Percentiles rank a stretch among this genome's conserved stretches.
Evolutionary conservation across 2,113 vertebrate species (phyloP).

Genomic region (Girardinichthys multiradiatus): DNA sequence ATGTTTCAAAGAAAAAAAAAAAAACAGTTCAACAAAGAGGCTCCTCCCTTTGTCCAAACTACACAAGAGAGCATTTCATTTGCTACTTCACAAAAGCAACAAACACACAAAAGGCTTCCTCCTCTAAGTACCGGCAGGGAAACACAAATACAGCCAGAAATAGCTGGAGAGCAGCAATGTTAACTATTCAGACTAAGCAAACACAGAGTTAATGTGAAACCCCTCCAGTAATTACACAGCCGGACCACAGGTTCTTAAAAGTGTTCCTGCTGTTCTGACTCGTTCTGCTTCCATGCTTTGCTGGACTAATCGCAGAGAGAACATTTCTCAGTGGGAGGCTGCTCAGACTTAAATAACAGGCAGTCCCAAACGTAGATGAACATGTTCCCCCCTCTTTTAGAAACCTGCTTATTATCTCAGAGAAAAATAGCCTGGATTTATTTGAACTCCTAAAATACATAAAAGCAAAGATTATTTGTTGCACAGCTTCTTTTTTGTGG

Average conservation of each 20-base stretch:
- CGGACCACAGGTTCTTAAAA: background rate
- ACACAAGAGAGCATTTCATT: conserved; percentile 3
- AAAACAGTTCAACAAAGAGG: background rate
- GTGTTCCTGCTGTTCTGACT: background rate
- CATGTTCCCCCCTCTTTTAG: conserved; percentile 35
- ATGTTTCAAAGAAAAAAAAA: background rate
- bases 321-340: conserved; percentile 45
- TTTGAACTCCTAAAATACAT: background rate
- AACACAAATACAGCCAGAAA: background rate
- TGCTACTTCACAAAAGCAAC: background rate
- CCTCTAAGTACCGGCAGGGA: background rate
- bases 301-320: conserved; percentile 30
- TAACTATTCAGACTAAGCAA: background rate
- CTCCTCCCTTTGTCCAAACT: background rate
- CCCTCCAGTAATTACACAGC: background rate
- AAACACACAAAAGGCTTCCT: conserved; percentile 24
- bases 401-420: conserved; percentile 71
- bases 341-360: conserved; percentile 60
- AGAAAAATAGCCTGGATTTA: conserved; percentile 31
- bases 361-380: conserved; percentile 55
- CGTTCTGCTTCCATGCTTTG: conserved; percentile 13
- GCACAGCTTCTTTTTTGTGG: background rate
- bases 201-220: background rate
- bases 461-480: background rate
- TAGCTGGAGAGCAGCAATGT: background rate